These are phyloP conservation scores for Hiodon tergisus DNA, from an alignment of 2,113 vertebrate species.

Conservation along the genomic window DNA sequence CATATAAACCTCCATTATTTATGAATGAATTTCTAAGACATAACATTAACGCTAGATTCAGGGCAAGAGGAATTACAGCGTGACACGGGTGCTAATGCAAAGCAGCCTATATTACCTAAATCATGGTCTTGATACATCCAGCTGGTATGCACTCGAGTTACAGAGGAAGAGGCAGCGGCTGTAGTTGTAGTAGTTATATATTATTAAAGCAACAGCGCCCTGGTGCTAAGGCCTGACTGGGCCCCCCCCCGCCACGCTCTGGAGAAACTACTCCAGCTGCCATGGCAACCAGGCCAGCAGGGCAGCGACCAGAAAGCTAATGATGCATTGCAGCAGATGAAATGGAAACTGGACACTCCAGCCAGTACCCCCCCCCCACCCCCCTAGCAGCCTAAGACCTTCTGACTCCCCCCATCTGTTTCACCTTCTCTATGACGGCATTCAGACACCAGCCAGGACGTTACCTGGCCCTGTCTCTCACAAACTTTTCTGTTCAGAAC, in stretches of 20 bases:
- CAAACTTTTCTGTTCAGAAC: not conserved
- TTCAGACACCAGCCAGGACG: not conserved
- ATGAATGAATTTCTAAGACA: too few species aligned
- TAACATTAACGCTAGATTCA: too few species aligned
- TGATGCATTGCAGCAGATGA: constrained; percentile 18
- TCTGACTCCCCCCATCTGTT: not conserved
- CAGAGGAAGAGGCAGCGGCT: not conserved
- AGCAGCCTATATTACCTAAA: too few species aligned
- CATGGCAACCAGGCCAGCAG: constrained; percentile 17
- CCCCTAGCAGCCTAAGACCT: not conserved
- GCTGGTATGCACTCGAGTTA: too few species aligned
- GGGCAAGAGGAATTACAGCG: too few species aligned
- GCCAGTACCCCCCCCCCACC: not conserved
- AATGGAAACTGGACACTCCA: constrained; percentile 14
- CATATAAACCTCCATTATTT: too few species aligned
- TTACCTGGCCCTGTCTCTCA: not conserved
- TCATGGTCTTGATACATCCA: too few species aligned
- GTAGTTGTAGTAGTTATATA: not conserved
- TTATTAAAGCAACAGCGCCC: constrained; percentile 12
- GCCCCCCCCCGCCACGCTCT: not conserved
- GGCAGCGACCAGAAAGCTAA: constrained; percentile 3
- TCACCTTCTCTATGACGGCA: too few species aligned
- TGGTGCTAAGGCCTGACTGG: not conserved
- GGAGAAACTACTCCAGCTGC: constrained; percentile 1
- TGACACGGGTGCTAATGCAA: too few species aligned